Evolutionary conservation across 2,797 vertebrate genomes (phyloP).

Genomic region (Brachymystax lenok): DNA sequence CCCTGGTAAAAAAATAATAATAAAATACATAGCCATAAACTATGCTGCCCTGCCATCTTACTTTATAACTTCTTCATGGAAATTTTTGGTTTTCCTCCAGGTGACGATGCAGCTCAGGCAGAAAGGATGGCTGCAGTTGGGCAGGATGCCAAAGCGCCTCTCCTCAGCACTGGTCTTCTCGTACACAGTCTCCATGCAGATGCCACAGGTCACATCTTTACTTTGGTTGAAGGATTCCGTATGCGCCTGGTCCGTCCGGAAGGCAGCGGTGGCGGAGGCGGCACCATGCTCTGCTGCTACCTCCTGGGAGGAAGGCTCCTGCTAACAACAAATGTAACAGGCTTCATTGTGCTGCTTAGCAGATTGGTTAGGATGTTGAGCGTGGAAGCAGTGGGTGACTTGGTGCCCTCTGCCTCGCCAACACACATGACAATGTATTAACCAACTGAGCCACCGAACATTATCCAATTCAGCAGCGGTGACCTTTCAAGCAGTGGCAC

Average conservation of each 20-base stretch:
- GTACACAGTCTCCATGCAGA: conserved; percentile 92
- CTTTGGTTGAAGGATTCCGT: conserved; percentile 66
- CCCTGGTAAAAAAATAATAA: background rate
- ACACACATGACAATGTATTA: no score
- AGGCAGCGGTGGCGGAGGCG: conserved; percentile 38
- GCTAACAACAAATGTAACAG: background rate
- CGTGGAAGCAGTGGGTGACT: no score
- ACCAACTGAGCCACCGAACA: no score
- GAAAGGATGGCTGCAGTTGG: conserved; percentile 86
- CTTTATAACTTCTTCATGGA: conserved; percentile 81
- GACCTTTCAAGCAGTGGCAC: no score
- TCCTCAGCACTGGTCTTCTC: conserved; percentile 74
- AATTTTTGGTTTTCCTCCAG: conserved; percentile 83
- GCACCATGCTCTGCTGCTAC: conserved; percentile 30
- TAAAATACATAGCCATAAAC: no score
- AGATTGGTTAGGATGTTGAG: no score
- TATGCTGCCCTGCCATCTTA: conserved; percentile 49
- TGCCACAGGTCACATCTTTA: conserved; percentile 82
- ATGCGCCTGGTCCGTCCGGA: conserved; percentile 16
- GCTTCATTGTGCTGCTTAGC: background rate
- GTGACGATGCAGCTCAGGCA: conserved; percentile 86
- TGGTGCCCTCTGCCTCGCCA: background rate
- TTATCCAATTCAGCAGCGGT: no score
- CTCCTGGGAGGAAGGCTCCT: conserved; percentile 41
- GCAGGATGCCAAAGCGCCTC: conserved; percentile 85